A percentile compares a stretch with the other conserved stretches of the same genome.
Evolutionary conservation across 2,797 vertebrate genomes (phyloP).

Genomic region (Gallirallus australis): DNA sequence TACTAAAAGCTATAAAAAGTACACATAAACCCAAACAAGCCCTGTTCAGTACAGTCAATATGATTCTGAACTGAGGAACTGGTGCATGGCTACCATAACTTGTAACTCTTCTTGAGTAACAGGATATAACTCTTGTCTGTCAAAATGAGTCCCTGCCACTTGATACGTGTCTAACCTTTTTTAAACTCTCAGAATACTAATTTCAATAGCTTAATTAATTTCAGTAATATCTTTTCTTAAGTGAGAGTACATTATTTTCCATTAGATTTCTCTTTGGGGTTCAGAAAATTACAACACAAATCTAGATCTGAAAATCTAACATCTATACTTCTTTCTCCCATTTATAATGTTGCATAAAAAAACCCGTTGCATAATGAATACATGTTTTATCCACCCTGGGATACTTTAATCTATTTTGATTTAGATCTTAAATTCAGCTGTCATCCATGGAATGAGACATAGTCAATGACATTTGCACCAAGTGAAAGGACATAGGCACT

Average conservation of each 20-base stretch:
- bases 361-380: neutral
- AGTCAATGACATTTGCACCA: neutral
- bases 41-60: neutral
- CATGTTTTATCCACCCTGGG: neutral
- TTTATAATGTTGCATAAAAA: neutral
- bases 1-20: neutral
- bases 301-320: neutral
- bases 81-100: neutral
- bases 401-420: neutral
- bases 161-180: neutral
- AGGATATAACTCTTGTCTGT: neutral
- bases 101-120: neutral
- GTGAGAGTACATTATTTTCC: neutral
- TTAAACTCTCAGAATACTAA: neutral
- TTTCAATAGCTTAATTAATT: neutral
- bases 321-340: neutral
- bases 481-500: neutral
- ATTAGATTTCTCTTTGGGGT: neutral
- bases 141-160: neutral
- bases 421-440: neutral
- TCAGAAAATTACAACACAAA: neutral
- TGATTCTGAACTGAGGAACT: neutral
- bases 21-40: neutral
- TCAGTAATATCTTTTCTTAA: neutral
- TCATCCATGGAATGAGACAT: neutral